Evolutionary conservation across 2,113 vertebrate genomes (phyloP), one percentile per base, ranked within the genome.

Genomic region (Scomber colias): DNA sequence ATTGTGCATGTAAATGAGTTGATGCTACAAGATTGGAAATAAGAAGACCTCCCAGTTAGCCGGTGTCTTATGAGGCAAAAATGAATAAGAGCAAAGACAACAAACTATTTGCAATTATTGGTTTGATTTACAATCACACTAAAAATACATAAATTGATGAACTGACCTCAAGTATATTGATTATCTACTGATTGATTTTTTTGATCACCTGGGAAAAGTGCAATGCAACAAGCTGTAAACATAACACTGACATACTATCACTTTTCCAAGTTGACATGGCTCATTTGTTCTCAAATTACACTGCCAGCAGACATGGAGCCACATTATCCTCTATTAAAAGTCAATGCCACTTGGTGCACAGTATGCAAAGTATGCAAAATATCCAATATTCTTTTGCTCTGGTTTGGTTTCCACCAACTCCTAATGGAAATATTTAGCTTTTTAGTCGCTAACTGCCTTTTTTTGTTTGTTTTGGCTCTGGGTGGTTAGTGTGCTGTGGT

Each of bases 301-400:
- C 44, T 65, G 27, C 27, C 48, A 31, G 24, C 17, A 70, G 81
- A 62, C n/a, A 30, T 0, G 2, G 40, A 70, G 64, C 12, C 56
- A 60, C 57, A 75, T 81, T 53, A 72, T 5, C 66, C 50, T 75
- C 16, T 65, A 81, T 53, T 57, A 35, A 59, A 61, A 76, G 15
- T 71, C 40, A 61, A 21, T 2, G 0, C 11, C 68, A 70, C 68
- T 62, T 76, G 53, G 35, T 40, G 35, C 9, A 40, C 49, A 57
- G 68, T 9, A 64, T 46, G 61, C 11, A 64, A 74, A 75, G 68
- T 9, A 64, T 46, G 61, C 11, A 64, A 74, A 75, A 24, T 49
- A 59, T 71, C 59, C 31, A 49, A 30, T 56, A 17, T 17, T 9
- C 35, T 40, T 40, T 40, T 9, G 35, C 35, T 40, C 5, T 40